Evolutionary conservation across 2,113 vertebrate species (phyloP), one percentile per base, ranked within the genome.

Genomic region (Pterocles gutturalis): DNA sequence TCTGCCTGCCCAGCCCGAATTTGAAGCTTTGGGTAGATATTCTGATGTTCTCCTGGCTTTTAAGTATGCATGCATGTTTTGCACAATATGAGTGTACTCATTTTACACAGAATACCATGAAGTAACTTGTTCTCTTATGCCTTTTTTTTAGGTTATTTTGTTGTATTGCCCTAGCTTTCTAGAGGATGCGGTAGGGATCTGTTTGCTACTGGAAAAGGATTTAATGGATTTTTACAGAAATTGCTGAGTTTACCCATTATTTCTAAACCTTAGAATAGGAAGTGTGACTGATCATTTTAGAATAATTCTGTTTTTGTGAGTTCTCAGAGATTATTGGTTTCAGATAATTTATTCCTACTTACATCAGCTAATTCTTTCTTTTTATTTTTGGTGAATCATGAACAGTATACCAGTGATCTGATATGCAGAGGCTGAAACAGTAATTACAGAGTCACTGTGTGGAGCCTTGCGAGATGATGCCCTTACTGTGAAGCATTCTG

Each of bases 401-500:
- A 89, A 51, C 38, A 53, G 70, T 53, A 15, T 93, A 54, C 38
- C 38, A 80, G 87, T 73, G 53, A 91, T 71, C 43, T 96, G 91
- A 77, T 92, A 83, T 18, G 67, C 72, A 87, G 62, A 85, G 84
- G 38, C 86, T 83, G 78, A 81, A 96, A 84, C 90, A 82, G 76
- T 97, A 97, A 97, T 97, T 97, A 96, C 91, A 81, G 87, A 97
- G 80, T 91, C 89, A 13, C 86, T 64, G 67, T 90, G 72, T 64
- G 60, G 71, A 95, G 92, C 90, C 95, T 67, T 90, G 55, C 73
- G 87, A 96, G 95, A 96, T 91, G 92, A 95, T 95, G 91, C 93
- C 76, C 96, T 97, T 83, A 90, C 96, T 95, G 96, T 93, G 97
- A 93, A 95, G 84, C 87, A 91, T 98, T 98, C 94, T 98, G 95